Base-by-base conservation (phyloP, 2,888 invertebrate species). In the Cephus pygmeus region DNA sequence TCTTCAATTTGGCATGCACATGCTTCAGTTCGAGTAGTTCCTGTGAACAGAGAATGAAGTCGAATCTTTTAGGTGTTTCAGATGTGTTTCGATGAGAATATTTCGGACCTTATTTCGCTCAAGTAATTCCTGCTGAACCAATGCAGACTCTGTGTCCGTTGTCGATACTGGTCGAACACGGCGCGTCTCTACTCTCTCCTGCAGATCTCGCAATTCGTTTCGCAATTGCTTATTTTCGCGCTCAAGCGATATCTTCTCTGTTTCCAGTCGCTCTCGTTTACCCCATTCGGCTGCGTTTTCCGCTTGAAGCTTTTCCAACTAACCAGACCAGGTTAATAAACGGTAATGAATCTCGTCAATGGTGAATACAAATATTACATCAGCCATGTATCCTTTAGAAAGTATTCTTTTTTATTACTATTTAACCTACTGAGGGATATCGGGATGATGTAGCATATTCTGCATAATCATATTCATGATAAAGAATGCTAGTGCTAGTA, bases 271-370 rank as follows among this genome's bases (percentile, higher is more conserved):
- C 91, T 98, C 98, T 6, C 98, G 92, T 90, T 97, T 97, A 31
- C 96, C 97, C 98, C 98, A 98, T 90, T 98, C 98, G 1, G 96
- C 95, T 0, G 97, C 98, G 92, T 98, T 98, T 92, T 98, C 98
- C 0, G 96, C 95, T 92, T 98, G 98, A 23, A 98, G 92, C 84
- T 95, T 93, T 90, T 98, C 98, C 84, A 98, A 91, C 94, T 97
- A 92, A 90, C 56, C 56, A 56, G 56, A 56, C 23, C 56, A 56
- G 23, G 23, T 23, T 56, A 23, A 56, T 56, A 56, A 56, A 23
- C 9, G 56, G 56, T 15, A 56, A 56, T 56, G 56, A 56, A 56
- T 23, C 15, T 56, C 56, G 2, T 23, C 23, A 56, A 23, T 23
- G 9, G 9, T 56, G 9, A 56, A 56, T 56, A 56, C 23, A 56